These are phyloP conservation scores for Centruroides vittatus DNA, from an alignment of 1,140 invertebrate genomes.

Conservation along the genomic window DNA sequence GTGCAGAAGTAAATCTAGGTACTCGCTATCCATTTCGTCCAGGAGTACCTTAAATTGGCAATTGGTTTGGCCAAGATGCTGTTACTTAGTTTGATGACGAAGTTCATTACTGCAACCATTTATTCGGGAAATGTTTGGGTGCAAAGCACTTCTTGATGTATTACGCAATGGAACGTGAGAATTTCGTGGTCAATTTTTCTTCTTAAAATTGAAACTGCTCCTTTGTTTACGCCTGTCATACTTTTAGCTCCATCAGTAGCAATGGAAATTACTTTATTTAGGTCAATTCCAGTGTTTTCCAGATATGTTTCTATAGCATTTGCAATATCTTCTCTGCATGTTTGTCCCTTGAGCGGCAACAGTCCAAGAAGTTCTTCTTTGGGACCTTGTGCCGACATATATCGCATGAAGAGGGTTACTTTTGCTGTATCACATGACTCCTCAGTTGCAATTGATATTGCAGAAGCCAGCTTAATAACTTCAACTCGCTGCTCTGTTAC, in stretches of 20 bases:
- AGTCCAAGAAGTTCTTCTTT: not conserved
- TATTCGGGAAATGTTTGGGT: no score
- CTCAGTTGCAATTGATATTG: not conserved
- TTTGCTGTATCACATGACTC: not conserved
- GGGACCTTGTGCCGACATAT: not conserved
- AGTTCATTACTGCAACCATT: constrained; percentile 2
- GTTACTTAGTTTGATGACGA: constrained; percentile 21
- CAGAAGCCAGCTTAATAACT: not conserved
- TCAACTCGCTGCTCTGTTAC: not conserved
- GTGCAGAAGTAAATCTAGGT: not conserved
- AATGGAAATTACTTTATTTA: constrained; percentile 2
- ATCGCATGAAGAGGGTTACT: not conserved
- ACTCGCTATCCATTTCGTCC: not conserved
- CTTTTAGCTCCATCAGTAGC: no score
- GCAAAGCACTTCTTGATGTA: not conserved
- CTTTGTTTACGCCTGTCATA: not conserved
- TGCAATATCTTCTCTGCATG: not conserved
- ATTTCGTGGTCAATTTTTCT: not conserved
- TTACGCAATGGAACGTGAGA: constrained; percentile 2
- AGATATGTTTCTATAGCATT: not conserved
- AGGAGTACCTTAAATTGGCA: no score
- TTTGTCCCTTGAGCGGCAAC: not conserved
- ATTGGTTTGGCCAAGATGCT: constrained; percentile 21
- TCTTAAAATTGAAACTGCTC: not conserved
- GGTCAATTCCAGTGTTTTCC: not conserved